A percentile compares a stretch with the other conserved stretches of the same genome.
These are phyloP conservation scores for Alethe diademata DNA, from an alignment of 2,113 vertebrate genomes.

Conservation along the genomic window DNA sequence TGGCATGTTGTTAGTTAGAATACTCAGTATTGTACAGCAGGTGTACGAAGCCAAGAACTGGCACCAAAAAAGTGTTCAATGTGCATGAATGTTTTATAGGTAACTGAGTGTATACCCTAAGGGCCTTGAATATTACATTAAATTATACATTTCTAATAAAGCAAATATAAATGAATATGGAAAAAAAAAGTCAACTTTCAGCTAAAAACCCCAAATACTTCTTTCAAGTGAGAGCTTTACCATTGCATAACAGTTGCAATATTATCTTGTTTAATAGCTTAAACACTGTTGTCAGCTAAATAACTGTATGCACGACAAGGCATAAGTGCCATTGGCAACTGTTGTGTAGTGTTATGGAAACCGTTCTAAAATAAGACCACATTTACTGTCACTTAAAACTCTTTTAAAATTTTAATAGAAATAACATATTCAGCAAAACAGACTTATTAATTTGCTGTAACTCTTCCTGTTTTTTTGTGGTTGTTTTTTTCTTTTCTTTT, in stretches of 20 bases:
- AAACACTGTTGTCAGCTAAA: slow-evolving; percentile 25
- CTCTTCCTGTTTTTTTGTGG: background rate
- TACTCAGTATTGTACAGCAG: slow-evolving; percentile 54
- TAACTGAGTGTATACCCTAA: slow-evolving; percentile 33
- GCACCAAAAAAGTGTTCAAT: slow-evolving; percentile 28
- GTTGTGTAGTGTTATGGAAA: background rate
- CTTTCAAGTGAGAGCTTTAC: background rate
- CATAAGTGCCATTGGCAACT: slow-evolving; percentile 33
- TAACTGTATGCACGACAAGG: background rate
- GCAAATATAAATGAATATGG: slow-evolving; percentile 66
- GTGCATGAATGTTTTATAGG: slow-evolving; percentile 63
- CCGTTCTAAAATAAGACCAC: slow-evolving; percentile 11
- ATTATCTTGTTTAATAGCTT: slow-evolving; percentile 44
- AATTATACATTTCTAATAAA: slow-evolving; percentile 71
- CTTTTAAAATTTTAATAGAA: slow-evolving; percentile 59
- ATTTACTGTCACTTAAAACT: slow-evolving; percentile 10
- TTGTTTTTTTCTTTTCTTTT: background rate
- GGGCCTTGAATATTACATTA: slow-evolving; percentile 52
- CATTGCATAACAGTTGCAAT: background rate
- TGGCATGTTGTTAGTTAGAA: slow-evolving; percentile 4
- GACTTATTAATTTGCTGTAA: slow-evolving; percentile 44
- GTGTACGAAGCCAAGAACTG: slow-evolving; percentile 25
- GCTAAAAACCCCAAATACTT: slow-evolving; percentile 10
- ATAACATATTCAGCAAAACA: slow-evolving; percentile 48
- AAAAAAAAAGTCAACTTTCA: slow-evolving; percentile 32